Base-by-base conservation (phyloP, 2,113 vertebrate species). In the Athene noctua region DNA sequence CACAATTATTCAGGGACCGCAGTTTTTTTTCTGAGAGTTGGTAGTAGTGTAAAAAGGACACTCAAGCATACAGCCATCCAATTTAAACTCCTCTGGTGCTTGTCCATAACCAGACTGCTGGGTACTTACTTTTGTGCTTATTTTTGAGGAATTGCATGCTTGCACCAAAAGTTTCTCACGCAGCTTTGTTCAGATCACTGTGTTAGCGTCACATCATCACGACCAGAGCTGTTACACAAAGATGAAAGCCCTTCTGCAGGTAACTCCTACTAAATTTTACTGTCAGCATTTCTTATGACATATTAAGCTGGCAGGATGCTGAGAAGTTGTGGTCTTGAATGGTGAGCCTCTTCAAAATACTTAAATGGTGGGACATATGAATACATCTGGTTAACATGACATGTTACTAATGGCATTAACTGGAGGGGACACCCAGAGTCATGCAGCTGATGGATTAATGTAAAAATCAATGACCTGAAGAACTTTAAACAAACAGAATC, bases 401-500 rank as follows among this genome's bases (percentile, higher is more conserved):
- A 54, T 3, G 0, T 18, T 17, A 44, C 67, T 79, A 73, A 79
- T 6, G 62, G 85, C 74, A 55, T 0, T 4, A 44, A 47, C 83
- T 49, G 59, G 13, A 93, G 57, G 47, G 65, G 72, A 89, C 54
- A 30, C 4, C 13, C 79, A 44, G 8, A 10, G 72, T 51, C 8
- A 1, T 34, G 25, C 65, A 54, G 68, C n/a, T 85, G 81, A 87
- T 75, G 81, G 78, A 75, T 81, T 75, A 25, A 59, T 32, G 34
- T 36, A 26, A 51, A 92, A 96, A 82, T 4, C 83, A 67, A 17
- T 40, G 65, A 78, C 73, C 94, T 86, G 65, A 85, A 78, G 68
- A 90, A 63, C 82, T 92, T 78, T 36, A 86, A 88, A 86, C 51
- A 88, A 96, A 93, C 63, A 93, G 71, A 93, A 96, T 90, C 88